phyloP scores from a whole-genome alignment of 2,888 invertebrate genomes.

The Melanostoma mellinum region DNA sequence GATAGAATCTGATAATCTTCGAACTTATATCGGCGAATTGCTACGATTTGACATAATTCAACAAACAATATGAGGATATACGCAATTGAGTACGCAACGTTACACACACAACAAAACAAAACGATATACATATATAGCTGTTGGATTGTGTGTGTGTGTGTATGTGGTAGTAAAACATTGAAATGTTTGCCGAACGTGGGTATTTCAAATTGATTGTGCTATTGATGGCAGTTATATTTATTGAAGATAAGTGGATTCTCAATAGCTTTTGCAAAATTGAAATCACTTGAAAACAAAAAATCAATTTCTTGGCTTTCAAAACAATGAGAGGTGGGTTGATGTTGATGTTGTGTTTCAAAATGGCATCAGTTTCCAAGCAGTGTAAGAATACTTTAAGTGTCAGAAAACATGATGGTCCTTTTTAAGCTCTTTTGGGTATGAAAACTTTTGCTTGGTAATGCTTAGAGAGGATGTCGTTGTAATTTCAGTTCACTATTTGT shows the following conservation, averaged over 20 bases:
- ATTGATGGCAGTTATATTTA: conserved; percentile 47
- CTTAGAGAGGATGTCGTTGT: too few species aligned
- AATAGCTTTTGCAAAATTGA: not conserved
- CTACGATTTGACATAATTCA: conserved; percentile 59
- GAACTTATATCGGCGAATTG: conserved; percentile 56
- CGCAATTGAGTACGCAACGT: not conserved
- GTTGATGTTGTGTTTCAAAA: too few species aligned
- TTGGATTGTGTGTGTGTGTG: not conserved
- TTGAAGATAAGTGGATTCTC: conserved; percentile 21
- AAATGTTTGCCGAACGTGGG: conserved; percentile 62
- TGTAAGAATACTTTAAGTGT: too few species aligned
- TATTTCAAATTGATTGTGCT: conserved; percentile 56
- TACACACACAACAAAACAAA: conserved; percentile 6
- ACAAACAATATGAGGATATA: conserved; percentile 7
- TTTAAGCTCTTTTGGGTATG: too few species aligned
- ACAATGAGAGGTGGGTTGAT: too few species aligned
- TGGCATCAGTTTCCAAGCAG: too few species aligned
- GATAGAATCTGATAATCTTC: conserved; percentile 45
- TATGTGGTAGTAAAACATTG: conserved; percentile 26
- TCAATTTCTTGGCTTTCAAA: not conserved
- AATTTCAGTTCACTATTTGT: too few species aligned
- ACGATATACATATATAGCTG: not conserved
- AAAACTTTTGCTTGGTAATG: too few species aligned
- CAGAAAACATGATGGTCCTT: too few species aligned
- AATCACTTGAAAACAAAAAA: not conserved